Evolutionary conservation across 2,888 invertebrate species (phyloP).

Genomic region (Acanthosepion lycidas): DNA sequence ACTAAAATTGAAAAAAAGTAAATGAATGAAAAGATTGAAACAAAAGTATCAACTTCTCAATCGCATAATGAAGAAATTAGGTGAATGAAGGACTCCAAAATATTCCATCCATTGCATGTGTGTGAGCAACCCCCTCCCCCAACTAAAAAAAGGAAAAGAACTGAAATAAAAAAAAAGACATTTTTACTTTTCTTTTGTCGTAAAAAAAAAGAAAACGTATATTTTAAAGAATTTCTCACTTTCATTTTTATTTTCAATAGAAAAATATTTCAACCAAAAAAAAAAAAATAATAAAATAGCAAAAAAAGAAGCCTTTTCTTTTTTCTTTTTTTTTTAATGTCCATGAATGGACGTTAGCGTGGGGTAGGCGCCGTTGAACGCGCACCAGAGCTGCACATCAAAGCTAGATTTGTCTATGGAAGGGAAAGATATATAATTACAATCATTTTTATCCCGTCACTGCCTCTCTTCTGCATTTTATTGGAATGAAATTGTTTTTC

Average conservation of each 20-base stretch:
- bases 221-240: not conserved
- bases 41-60: not conserved
- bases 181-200: not conserved
- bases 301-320: not conserved
- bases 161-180: no score
- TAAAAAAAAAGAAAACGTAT: not conserved
- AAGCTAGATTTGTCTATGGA: conserved; percentile 33
- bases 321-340: not conserved
- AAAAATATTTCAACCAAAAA: not conserved
- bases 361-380: not conserved
- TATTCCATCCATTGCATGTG: not conserved
- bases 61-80: not conserved
- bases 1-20: not conserved
- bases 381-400: not conserved
- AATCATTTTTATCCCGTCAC: conserved; percentile 33
- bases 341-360: not conserved
- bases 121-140: not conserved
- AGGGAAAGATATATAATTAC: conserved; percentile 14
- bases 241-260: not conserved
- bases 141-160: no score
- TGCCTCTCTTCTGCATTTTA: not conserved
- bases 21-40: not conserved
- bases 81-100: not conserved
- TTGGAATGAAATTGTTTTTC: conserved; percentile 33
- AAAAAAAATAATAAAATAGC: not conserved